Evolutionary conservation across 2,113 vertebrate species (phyloP), one percentile per base, ranked within the genome.

Genomic region (Triplophysa siluroides): DNA sequence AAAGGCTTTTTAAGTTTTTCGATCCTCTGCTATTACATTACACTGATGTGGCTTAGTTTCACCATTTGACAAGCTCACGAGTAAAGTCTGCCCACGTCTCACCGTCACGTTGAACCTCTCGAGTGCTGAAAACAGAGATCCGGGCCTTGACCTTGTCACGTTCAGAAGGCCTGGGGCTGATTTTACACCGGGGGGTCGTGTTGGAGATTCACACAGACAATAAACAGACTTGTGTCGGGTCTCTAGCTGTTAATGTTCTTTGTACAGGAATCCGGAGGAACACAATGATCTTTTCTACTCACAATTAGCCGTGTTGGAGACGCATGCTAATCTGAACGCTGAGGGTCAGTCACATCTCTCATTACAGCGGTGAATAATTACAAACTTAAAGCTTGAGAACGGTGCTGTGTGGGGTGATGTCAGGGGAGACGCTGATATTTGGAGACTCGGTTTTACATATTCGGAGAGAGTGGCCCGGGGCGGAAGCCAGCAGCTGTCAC

Each of bases 401-500:
- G 29, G 3, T 16, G 18, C 14, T 33, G 14, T 16, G 56, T 9
- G 23, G 52, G 7, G 4, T 29, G 50, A 69, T 2, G 18, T 23
- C 43, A 70, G 41, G 56, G 68, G 45, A 76, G 52, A 26, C 12
- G 60, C 26, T 50, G 78, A 71, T 76, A 77, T 83, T 78, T 70
- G 21, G 58, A 50, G 65, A 5, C 64, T 50, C 24, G 38, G 78
- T 68, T 78, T 52, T 60, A 56, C 33, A 58, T 58, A 86, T 75
- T 72, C 86, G 86, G 89, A 89, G 93, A 87, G 93, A 87, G 90
- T 86, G 89, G 89, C 87, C 87, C 78, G 88, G 88, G 83, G 90
- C 88, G 90, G 93, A 85, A 38, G 87, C 88, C 89, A 91, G 93
- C 95, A 96, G 94, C 95, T 96, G 96, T 92, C 93, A 92, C 91